Evolutionary conservation across 2,113 vertebrate genomes (phyloP).

Genomic region (Cariama cristata): DNA sequence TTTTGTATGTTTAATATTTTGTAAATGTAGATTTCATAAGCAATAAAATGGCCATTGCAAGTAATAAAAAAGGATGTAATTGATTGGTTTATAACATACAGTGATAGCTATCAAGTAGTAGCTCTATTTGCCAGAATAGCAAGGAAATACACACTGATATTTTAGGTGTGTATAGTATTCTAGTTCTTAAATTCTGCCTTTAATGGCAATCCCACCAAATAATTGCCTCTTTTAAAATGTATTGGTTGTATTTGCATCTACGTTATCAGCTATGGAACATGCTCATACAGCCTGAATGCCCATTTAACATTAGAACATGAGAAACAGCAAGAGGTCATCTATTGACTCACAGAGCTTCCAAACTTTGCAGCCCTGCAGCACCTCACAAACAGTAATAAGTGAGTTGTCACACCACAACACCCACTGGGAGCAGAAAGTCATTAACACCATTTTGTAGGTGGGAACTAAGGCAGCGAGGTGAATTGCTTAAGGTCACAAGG

Average conservation of each 20-base stretch:
- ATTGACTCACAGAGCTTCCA: background rate
- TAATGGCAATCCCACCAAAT: background rate
- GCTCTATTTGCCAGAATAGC: background rate
- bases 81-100: rapidly evolving
- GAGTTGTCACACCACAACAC: background rate
- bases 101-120: background rate
- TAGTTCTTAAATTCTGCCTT: background rate
- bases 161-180: background rate
- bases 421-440: background rate
- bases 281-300: background rate
- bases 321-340: background rate
- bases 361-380: background rate
- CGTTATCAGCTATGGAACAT: background rate
- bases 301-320: background rate
- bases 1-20: background rate
- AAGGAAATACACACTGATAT: background rate
- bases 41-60: background rate
- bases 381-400: background rate
- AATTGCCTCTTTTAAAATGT: background rate
- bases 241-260: background rate
- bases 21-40: background rate
- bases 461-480: background rate
- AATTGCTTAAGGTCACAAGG: background rate
- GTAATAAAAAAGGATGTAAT: background rate
- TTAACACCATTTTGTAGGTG: background rate